A percentile compares a stretch with the other conserved stretches of the same genome.
Evolutionary conservation across 2,113 vertebrate species (phyloP).

Genomic region (Xyliphius kryptos): DNA sequence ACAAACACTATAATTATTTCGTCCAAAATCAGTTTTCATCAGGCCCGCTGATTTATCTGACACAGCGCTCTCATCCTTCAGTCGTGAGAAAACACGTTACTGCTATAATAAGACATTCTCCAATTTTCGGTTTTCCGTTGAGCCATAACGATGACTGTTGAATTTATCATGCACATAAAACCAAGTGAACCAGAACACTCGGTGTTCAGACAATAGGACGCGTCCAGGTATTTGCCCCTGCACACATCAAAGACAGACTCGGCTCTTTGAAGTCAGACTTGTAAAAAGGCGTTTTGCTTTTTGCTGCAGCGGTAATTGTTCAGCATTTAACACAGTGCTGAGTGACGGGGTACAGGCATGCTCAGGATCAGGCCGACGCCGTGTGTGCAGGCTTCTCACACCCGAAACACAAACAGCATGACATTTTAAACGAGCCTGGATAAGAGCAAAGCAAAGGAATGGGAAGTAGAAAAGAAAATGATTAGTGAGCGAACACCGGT

Average conservation of each 20-base stretch:
- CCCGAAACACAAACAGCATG: background rate
- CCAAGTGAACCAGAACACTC: slow-evolving; percentile 11
- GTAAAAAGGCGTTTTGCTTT: slow-evolving; percentile 53
- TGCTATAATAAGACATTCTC: background rate
- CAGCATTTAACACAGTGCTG: slow-evolving; percentile 45
- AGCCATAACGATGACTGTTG: too few relatives aligned
- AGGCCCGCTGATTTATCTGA: background rate
- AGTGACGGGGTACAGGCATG: slow-evolving; percentile 44
- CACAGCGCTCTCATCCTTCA: background rate
- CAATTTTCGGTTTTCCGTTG: too few relatives aligned
- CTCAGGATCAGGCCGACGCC: too few relatives aligned
- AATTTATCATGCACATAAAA: slow-evolving; percentile 53
- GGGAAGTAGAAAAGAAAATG: background rate
- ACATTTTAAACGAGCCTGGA: too few relatives aligned
- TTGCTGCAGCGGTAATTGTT: slow-evolving; percentile 49
- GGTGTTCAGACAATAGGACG: slow-evolving; percentile 48
- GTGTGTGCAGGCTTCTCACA: background rate
- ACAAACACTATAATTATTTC: too few relatives aligned
- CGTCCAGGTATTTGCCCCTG: slow-evolving; percentile 49
- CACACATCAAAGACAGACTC: slow-evolving; percentile 55
- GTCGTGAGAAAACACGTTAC: background rate
- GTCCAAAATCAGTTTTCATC: too few relatives aligned
- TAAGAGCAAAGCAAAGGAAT: background rate
- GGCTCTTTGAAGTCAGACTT: slow-evolving; percentile 59
- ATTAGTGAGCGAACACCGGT: too few relatives aligned